phyloP scores from a whole-genome alignment of 1,140 invertebrate species.

The Latrodectus geometricus region DNA sequence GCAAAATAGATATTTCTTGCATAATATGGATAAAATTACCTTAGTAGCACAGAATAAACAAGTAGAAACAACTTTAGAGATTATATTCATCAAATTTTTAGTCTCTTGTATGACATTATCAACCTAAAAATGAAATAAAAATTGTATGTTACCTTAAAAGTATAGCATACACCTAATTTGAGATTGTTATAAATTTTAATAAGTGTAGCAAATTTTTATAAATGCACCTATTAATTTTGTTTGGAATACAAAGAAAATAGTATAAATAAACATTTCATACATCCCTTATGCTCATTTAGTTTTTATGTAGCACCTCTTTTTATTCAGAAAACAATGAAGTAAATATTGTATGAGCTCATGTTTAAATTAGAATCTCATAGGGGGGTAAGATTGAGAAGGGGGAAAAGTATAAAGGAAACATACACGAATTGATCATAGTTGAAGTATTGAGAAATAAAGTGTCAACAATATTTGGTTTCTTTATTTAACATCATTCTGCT shows the following conservation, averaged over 20 bases:
- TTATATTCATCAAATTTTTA: constrained; percentile 98
- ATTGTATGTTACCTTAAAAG: not conserved
- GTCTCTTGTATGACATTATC: constrained; percentile 99
- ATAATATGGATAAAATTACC: constrained; percentile 73
- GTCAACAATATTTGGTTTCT: constrained; percentile 98
- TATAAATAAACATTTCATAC: too few species aligned
- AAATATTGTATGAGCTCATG: too few species aligned
- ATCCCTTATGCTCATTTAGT: too few species aligned
- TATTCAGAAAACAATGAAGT: too few species aligned
- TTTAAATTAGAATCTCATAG: too few species aligned
- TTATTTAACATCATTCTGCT: not conserved
- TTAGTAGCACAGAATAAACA: constrained; percentile 99
- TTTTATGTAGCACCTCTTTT: too few species aligned
- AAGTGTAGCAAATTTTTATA: too few species aligned
- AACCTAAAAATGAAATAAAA: constrained; percentile 70
- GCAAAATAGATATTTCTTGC: too few species aligned
- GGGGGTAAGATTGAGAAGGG: too few species aligned
- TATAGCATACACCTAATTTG: not conserved
- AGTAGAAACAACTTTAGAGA: constrained; percentile 97
- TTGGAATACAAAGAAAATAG: too few species aligned
- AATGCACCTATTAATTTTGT: too few species aligned
- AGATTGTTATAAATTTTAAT: too few species aligned
- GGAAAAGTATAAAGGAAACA: not conserved
- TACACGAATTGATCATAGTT: not conserved
- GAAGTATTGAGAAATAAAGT: constrained; percentile 78